Base-by-base conservation (phyloP, 2,888 invertebrate genomes). In the Cosmia pyralina region DNA sequence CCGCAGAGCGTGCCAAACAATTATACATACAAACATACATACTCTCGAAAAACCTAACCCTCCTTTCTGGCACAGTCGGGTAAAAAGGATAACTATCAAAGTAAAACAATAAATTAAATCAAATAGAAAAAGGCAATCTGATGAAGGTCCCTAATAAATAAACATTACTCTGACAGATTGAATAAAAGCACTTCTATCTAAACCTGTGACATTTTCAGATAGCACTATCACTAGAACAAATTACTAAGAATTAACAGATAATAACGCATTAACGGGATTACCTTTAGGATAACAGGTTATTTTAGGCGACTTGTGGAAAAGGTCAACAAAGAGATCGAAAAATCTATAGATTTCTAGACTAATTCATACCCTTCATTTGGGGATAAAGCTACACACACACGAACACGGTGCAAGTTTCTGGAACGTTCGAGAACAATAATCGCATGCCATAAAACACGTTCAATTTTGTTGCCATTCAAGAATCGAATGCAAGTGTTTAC, bases 201-300 rank as follows among this genome's bases (percentile, higher is more conserved):
- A 68, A 77, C 76, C 77, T 44, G 17, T 76, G 77, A 81, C 77
- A 81, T 77, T 65, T 75, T 22, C 44, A 50, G 66, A 65, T 81
- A 60, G 15, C 38, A 55, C 17, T 59, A 76, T 76, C 59, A 58
- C 68, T 34, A 59, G 62, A 77, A 77, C 77, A 76, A 76, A 81
- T 66, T 46, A 65, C 57, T 28, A 19, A 5, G 62, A 52, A 66
- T 66, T 62, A 62, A 46, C 15, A 58, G 82, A 81, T 77, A 48
- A 81, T 57, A 48, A 53, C 48, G 34, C 8, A 66, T 67, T 76
- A 81, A 63, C 22, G 48, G 34, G 57, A 48, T 77, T 63, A 41
- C 62, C 52, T 62, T 7, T 10, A 75, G 57, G 60, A 22, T 79
- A 48, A 22, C 28, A 28, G 8, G 28, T 72, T 72, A 46, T 59